A percentile compares a stretch with the other conserved stretches of the same genome.
Evolutionary conservation across 2,113 vertebrate genomes (phyloP).

Genomic region (Camelus bactrianus): DNA sequence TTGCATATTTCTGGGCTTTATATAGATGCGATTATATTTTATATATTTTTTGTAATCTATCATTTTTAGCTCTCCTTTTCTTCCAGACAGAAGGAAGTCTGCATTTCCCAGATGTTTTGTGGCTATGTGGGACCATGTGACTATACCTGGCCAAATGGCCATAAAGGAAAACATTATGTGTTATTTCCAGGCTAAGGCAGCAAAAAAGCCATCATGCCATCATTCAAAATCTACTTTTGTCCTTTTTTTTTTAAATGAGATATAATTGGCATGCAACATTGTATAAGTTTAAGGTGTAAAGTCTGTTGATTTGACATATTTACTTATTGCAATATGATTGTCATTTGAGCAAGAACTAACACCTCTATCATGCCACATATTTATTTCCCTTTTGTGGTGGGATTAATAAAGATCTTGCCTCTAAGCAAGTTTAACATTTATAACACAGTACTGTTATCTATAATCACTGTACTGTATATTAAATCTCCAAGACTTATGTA

Average conservation of each 20-base stretch:
- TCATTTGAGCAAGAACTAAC: neutral
- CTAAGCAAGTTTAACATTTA: neutral
- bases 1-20: too few relatives aligned
- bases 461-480: neutral
- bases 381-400: neutral
- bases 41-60: too few relatives aligned
- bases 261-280: neutral
- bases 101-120: neutral
- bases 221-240: neutral
- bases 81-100: neutral
- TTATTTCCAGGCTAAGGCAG: neutral
- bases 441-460: neutral
- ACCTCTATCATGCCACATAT: neutral
- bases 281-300: neutral
- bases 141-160: neutral
- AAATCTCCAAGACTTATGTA: neutral
- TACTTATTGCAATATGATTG: neutral
- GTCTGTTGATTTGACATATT: neutral
- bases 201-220: neutral
- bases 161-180: neutral
- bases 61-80: neutral
- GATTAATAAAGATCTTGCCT: neutral
- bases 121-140: neutral
- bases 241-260: neutral
- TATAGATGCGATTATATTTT: too few relatives aligned